Percentiles rank a stretch among this genome's conserved stretches.
Evolutionary conservation across 2,113 vertebrate species (phyloP).

Genomic region (Oenanthe oenanthe): DNA sequence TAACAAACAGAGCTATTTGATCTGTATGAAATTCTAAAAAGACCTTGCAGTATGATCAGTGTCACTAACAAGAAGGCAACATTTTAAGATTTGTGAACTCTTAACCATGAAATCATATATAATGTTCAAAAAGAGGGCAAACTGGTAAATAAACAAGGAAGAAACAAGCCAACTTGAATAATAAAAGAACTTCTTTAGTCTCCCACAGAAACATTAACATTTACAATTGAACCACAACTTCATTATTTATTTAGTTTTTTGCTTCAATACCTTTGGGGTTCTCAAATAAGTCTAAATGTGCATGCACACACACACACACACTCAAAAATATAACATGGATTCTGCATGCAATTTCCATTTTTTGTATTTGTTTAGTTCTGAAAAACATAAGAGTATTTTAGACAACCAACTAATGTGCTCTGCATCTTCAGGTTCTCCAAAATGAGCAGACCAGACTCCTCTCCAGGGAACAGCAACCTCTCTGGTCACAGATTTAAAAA

Average conservation of each 20-base stretch:
- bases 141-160: slow-evolving; percentile 13
- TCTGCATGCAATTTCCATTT: not conserved
- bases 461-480: not conserved
- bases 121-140: slow-evolving; percentile 30
- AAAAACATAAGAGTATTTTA: not conserved
- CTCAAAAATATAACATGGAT: not conserved
- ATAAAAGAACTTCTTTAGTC: not conserved
- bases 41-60: slow-evolving; percentile 42
- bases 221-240: slow-evolving; percentile 20
- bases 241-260: slow-evolving; percentile 22
- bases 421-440: not conserved
- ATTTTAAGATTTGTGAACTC: slow-evolving; percentile 49
- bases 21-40: slow-evolving; percentile 42
- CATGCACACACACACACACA: not conserved
- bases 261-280: not conserved
- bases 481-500: not conserved
- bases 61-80: slow-evolving; percentile 12
- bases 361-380: not conserved
- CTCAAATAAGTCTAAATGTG: not conserved
- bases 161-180: not conserved
- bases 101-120: not conserved
- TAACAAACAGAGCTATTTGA: slow-evolving; percentile 37
- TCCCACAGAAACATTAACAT: slow-evolving; percentile 9
- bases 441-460: not conserved
- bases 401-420: not conserved